Evolutionary conservation across 35 echinoderm and acorn worm genomes (phyloP).

Genomic region (Heliocidaris erythrogramma): DNA sequence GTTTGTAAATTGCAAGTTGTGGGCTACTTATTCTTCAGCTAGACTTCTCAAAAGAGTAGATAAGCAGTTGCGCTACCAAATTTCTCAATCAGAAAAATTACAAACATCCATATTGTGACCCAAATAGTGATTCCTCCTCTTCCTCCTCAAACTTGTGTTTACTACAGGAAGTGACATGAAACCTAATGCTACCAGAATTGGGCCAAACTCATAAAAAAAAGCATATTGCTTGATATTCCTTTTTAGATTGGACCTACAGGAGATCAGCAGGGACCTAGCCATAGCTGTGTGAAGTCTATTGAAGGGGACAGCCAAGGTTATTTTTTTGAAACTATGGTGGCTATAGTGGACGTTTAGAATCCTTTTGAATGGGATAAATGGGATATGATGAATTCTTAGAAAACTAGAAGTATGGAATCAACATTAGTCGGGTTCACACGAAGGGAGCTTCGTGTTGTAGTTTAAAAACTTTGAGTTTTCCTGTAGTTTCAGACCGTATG

Average conservation of each 20-base stretch:
- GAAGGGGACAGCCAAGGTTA: neutral
- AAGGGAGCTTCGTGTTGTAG: too few relatives aligned
- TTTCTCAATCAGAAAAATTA: neutral
- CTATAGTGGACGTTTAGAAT: neutral
- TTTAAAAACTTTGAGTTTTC: too few relatives aligned
- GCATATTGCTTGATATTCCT: neutral
- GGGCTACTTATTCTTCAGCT: neutral
- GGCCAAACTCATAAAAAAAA: neutral
- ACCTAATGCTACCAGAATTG: neutral
- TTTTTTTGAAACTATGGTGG: neutral
- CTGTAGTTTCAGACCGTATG: too few relatives aligned
- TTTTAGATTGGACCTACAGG: neutral
- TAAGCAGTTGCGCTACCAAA: neutral
- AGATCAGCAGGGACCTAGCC: neutral
- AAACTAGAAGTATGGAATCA: neutral
- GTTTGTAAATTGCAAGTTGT: neutral
- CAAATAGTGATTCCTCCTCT: neutral
- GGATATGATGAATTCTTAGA: neutral
- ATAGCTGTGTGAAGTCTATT: neutral
- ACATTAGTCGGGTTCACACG: too few relatives aligned
- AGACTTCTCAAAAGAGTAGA: neutral
- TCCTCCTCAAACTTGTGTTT: neutral
- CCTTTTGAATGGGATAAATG: neutral
- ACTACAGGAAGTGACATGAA: neutral
- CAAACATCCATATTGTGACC: neutral